Conservation (phyloP, 37 sponge, comb jelly and placozoan species). For the Ianthella basta region DNA sequence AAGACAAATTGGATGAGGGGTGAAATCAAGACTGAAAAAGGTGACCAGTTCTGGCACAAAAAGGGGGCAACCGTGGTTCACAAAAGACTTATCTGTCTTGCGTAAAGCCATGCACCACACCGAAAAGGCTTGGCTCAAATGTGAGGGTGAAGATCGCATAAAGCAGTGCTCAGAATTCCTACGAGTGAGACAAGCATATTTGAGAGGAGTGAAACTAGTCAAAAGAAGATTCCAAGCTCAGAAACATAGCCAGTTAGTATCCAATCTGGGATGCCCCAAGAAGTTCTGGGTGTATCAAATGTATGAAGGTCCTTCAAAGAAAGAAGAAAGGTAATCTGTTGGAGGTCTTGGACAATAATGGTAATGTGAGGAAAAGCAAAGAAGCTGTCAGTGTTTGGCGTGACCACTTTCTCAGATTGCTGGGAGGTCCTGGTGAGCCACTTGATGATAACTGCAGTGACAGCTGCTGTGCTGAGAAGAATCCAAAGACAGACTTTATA, state of each 20-base stretch:
- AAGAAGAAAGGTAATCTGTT: not conserved
- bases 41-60: not conserved
- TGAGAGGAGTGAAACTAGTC: not conserved
- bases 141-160: not conserved
- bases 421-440: not conserved
- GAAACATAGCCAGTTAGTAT: not conserved
- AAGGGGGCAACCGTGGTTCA: not conserved
- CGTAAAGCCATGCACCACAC: not conserved
- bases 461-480: not conserved
- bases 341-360: not conserved
- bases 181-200: not conserved
- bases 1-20: not conserved
- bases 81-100: not conserved
- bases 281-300: slow-evolving; percentile 11
- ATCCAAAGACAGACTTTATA: not conserved
- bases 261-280: not conserved
- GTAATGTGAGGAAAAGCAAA: not conserved
- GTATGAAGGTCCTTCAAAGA: not conserved
- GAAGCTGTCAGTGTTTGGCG: slow-evolving; percentile 3
- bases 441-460: not conserved
- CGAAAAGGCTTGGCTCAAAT: not conserved
- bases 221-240: not conserved
- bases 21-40: not conserved
- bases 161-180: not conserved
- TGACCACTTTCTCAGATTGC: not conserved